These are phyloP conservation scores for Cynocephalus volans DNA, from an alignment of 2,113 vertebrate genomes.

Conservation along the genomic window DNA sequence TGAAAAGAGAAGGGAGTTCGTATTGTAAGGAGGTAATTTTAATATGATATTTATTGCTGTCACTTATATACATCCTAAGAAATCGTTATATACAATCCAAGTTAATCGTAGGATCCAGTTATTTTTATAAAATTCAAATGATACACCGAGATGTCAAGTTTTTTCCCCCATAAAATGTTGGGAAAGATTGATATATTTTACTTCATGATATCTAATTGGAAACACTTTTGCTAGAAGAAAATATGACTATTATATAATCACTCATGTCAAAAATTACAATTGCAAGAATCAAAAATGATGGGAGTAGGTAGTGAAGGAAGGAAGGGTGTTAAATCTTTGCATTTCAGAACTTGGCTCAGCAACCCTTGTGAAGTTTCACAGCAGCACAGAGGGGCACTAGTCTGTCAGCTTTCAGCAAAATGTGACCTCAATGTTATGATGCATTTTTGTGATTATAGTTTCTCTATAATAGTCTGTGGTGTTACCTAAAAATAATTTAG, in stretches of 20 bases:
- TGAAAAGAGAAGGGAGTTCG: neutral
- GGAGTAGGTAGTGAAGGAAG: neutral
- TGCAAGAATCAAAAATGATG: neutral
- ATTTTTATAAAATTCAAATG: constrained; percentile 19
- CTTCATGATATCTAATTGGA: neutral
- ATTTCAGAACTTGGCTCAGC: neutral
- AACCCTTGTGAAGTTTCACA: neutral
- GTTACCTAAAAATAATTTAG: constrained; percentile 37
- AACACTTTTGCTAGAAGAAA: constrained; percentile 26
- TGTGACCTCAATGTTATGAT: neutral
- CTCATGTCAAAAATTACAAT: neutral
- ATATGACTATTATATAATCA: neutral
- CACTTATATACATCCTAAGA: neutral
- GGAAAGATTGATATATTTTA: neutral
- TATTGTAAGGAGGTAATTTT: constrained; percentile 17
- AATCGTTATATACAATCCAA: neutral
- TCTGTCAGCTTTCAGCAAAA: neutral
- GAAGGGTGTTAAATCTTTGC: neutral
- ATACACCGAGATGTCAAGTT: neutral
- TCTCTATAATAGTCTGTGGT: constrained; percentile 1
- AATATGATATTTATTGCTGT: constrained; percentile 12
- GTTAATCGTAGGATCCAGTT: neutral
- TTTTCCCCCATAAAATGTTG: neutral
- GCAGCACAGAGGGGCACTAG: too few relatives aligned
- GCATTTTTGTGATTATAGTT: neutral